Conservation (phyloP, 1,140 invertebrate genomes). For the Micrasema minimum region DNA sequence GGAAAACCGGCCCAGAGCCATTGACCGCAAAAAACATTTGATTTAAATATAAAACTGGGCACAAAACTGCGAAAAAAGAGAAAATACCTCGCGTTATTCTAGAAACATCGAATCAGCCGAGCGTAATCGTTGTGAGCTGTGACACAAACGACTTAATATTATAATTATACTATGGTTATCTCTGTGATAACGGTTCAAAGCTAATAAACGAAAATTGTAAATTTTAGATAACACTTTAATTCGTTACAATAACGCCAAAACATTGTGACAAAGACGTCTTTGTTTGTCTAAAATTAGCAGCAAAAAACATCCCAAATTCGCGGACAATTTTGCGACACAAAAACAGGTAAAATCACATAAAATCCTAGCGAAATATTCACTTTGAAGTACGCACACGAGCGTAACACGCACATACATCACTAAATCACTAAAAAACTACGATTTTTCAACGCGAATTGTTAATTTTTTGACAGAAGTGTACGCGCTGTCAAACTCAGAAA, state of each 20-base stretch:
- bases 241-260: slow-evolving; percentile 10
- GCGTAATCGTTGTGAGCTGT: not conserved
- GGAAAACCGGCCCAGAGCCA: slow-evolving; percentile 5
- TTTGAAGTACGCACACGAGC: no score
- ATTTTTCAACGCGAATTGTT: no score
- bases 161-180: not conserved
- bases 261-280: slow-evolving; percentile 5
- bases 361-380: no score
- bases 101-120: not conserved
- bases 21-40: slow-evolving; percentile 9
- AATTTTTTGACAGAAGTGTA: slow-evolving; percentile 8
- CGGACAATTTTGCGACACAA: no score
- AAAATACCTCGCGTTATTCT: not conserved
- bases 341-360: no score
- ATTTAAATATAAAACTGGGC: not conserved
- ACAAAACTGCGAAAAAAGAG: not conserved
- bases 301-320: no score
- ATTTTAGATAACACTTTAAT: not conserved
- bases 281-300: slow-evolving; percentile 19
- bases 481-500: not conserved
- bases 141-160: not conserved
- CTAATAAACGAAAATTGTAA: no score
- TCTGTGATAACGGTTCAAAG: no score
- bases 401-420: no score
- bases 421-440: no score